A percentile compares a stretch with the other conserved stretches of the same genome.
These are phyloP conservation scores for Babylonia areolata DNA, from an alignment of 1,140 invertebrate genomes.

Conservation along the genomic window DNA sequence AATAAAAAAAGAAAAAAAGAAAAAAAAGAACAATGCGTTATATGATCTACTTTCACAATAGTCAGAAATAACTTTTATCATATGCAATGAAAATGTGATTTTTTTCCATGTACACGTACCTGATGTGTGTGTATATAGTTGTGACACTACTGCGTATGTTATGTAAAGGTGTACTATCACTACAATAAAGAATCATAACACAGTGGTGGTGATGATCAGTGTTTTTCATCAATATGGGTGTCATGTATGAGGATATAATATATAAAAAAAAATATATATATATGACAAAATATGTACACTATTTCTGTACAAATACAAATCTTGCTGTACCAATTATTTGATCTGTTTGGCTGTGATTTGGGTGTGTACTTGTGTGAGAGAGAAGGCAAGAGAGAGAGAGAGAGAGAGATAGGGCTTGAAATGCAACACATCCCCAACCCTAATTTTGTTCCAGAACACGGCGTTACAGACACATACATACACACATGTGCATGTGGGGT, in stretches of 20 bases:
- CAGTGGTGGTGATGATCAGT: not conserved
- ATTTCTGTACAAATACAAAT: slow-evolving; percentile 7
- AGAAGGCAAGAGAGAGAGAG: no score
- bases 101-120: not conserved
- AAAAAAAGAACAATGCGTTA: not conserved
- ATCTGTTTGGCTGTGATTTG: no score
- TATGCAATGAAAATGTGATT: slow-evolving; percentile 15
- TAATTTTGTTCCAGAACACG: no score
- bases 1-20: not conserved
- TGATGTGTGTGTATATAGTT: not conserved
- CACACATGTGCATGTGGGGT: no score
- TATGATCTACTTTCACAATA: slow-evolving; percentile 10
- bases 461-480: no score
- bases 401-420: no score
- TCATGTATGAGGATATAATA: not conserved
- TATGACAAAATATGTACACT: not conserved
- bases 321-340: not conserved
- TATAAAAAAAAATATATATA: no score
- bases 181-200: not conserved
- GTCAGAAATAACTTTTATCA: not conserved
- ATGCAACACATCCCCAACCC: no score
- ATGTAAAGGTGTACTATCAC: not conserved
- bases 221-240: not conserved
- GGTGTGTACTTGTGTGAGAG: no score
- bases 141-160: not conserved